Conservation (phyloP, 2,888 invertebrate species). For the Hydroisotoma schaefferi region DNA sequence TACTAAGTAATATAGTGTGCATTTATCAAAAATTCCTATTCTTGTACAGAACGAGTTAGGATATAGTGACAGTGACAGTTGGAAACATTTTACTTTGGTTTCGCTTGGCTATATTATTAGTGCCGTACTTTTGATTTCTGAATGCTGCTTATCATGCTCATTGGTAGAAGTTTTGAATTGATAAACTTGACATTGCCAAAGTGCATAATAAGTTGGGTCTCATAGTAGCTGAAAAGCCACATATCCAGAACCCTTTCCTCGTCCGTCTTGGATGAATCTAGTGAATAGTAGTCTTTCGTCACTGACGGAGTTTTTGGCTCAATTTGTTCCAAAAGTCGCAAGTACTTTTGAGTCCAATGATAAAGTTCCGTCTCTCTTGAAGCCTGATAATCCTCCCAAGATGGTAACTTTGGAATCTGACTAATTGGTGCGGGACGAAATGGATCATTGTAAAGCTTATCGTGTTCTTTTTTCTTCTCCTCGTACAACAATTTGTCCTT, state of each 20-base stretch:
- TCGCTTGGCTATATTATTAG: background rate
- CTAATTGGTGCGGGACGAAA: background rate
- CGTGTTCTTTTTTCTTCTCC: conserved; percentile 6
- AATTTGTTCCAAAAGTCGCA: conserved; percentile 13
- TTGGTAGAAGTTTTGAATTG: conserved; percentile 22
- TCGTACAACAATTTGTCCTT: conserved; percentile 15
- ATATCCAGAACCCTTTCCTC: background rate
- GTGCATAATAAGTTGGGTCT: conserved; percentile 14
- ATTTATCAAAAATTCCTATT: no score
- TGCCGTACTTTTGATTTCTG: conserved; percentile 20
- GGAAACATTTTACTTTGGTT: no score
- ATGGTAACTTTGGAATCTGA: conserved; percentile 7
- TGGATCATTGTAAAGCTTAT: no score
- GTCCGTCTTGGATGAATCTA: background rate
- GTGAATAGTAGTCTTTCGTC: background rate
- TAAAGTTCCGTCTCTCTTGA: conserved; percentile 16
- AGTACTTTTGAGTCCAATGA: conserved; percentile 16
- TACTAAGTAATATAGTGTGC: no score
- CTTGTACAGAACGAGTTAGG: no score
- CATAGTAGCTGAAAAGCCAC: conserved; percentile 25
- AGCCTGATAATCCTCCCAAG: conserved; percentile 17
- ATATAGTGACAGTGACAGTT: no score
- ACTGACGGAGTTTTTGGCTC: conserved; percentile 4
- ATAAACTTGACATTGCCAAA: conserved; percentile 24
- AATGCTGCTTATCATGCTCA: conserved; percentile 26